phyloP scores from a whole-genome alignment of 2,797 vertebrate species.

The Dermochelys coriacea region DNA sequence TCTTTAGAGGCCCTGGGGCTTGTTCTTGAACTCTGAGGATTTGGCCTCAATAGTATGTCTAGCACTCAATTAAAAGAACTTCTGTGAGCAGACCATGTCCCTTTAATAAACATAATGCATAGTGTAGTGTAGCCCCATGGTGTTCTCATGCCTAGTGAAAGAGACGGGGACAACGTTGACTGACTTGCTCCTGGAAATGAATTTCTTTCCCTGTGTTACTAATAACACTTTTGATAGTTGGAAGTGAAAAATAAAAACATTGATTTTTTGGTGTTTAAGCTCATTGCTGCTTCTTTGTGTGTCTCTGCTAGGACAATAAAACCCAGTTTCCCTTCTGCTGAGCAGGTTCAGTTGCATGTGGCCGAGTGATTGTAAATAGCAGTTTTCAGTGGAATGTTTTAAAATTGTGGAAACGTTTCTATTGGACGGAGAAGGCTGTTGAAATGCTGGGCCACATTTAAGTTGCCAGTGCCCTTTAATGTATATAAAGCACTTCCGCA shows the following conservation, averaged over 20 bases:
- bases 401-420: neutral
- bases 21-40: neutral
- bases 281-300: neutral
- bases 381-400: neutral
- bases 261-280: neutral
- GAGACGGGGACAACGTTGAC: rapidly evolving
- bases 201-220: neutral
- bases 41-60: neutral
- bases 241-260: neutral
- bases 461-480: neutral
- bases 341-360: neutral
- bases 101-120: neutral
- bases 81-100: no score
- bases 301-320: neutral
- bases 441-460: neutral
- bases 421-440: neutral
- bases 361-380: neutral
- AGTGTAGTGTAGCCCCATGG: no score
- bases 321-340: neutral
- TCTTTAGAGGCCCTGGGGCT: neutral
- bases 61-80: no score
- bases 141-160: neutral
- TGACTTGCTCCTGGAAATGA: neutral
- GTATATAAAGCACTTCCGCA: no score
- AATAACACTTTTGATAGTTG: neutral